Evolutionary conservation across 2,113 vertebrate species (phyloP).

Genomic region (Cairina moschata): DNA sequence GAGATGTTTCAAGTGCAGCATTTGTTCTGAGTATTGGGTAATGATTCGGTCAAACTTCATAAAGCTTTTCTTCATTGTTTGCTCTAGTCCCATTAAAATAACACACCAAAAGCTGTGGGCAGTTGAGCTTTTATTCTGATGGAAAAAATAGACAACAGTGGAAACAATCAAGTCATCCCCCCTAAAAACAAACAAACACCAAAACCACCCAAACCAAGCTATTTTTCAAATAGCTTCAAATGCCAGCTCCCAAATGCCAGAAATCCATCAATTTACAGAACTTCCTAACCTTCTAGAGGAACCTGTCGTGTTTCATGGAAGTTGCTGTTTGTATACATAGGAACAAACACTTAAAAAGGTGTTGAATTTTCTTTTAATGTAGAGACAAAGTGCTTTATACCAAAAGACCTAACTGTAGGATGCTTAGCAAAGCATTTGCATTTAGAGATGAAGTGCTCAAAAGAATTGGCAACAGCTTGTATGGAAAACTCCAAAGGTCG

Average conservation of each 20-base stretch:
- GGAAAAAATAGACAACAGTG: not conserved
- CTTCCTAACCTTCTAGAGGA: not conserved
- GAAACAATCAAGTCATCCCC: not conserved
- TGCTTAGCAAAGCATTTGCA: not conserved
- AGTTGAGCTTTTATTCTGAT: not conserved
- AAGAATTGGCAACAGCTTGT: not conserved
- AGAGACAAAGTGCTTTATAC: not conserved
- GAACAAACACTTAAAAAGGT: not conserved
- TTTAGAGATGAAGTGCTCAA: not conserved
- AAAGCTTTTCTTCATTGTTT: not conserved
- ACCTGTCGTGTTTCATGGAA: not conserved
- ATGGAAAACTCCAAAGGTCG: not conserved
- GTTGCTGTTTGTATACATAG: not conserved
- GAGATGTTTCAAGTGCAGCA: not conserved
- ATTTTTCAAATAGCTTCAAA: not conserved
- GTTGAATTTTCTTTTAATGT: not conserved
- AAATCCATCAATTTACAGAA: not conserved
- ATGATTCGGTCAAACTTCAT: not conserved
- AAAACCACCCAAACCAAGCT: not conserved
- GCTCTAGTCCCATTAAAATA: not conserved
- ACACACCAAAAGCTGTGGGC: not conserved
- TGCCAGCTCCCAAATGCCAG: not conserved
- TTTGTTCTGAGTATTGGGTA: not conserved
- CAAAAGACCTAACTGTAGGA: not conserved
- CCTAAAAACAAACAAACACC: not conserved